phyloP scores from a whole-genome alignment of 2,113 vertebrate genomes.

The Eclectus roratus region DNA sequence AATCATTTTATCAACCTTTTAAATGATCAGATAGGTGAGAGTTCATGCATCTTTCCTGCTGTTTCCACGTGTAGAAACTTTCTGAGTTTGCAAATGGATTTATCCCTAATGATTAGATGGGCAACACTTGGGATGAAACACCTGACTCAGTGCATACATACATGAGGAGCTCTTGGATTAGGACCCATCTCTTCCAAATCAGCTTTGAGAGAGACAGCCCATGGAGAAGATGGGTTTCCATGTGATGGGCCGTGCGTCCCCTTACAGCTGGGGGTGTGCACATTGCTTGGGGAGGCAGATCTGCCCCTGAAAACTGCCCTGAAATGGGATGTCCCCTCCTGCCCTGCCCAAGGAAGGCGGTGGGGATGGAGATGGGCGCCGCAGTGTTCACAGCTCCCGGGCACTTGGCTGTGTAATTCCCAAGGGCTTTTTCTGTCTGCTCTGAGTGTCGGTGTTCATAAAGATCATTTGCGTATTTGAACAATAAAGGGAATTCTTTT shows the following conservation, averaged over 20 bases:
- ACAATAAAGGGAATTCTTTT: constrained; percentile 66
- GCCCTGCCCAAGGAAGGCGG: neutral
- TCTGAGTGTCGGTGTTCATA: constrained; percentile 16
- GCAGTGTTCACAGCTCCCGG: neutral
- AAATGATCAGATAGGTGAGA: neutral
- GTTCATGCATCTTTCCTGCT: neutral
- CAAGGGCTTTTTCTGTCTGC: neutral
- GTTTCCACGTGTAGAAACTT: neutral
- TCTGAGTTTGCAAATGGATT: neutral
- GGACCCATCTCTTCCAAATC: neutral
- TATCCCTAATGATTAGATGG: neutral
- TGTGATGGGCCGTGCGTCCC: neutral
- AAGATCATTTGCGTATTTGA: constrained; percentile 30
- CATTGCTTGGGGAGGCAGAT: neutral
- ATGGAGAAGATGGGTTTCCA: neutral
- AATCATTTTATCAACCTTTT: neutral
- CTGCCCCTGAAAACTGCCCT: neutral
- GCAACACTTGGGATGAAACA: neutral
- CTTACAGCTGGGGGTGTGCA: neutral
- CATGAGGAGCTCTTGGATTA: neutral
- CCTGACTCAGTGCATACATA: neutral
- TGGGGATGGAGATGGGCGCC: neutral
- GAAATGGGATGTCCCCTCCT: neutral
- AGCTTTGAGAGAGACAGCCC: neutral
- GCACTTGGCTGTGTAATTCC: neutral